Base-by-base conservation (phyloP, 2,888 invertebrate species). In the Nomada flava region DNA sequence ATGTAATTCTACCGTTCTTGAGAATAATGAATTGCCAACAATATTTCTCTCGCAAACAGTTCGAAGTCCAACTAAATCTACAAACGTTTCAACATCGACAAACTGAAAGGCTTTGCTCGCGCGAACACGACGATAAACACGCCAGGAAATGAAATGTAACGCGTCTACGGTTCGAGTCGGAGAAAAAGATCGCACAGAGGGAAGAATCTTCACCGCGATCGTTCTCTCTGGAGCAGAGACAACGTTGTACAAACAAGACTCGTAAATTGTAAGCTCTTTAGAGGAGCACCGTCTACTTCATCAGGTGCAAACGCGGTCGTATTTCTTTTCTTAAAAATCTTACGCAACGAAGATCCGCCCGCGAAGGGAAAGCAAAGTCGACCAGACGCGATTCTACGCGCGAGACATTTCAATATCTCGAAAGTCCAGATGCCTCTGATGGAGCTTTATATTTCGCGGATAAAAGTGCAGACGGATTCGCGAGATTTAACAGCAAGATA, bases 181-280 rank as follows among this genome's bases (percentile, higher is more conserved):
- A 36, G 11, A 18, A 47, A 63, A 68, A 52, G 50, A 69, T 63
- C 65, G 53, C 62, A 20, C 5, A 50, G 50, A 60, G 64, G 59
- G 26, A 73, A 60, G 84, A 89, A 86, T 77, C 82, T 86, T 82
- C 80, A 52, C 76, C 83, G 57, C 63, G 74, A 88, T 65, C 29
- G 80, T 82, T 85, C 75, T 15, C 74, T 55, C 60, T 50, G 60
- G 57, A 26, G 73, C 65, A 50, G 73, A 77, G 77, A 83, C 85
- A 82, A 72, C 73, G 76, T 63, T 71, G 76, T 71, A 76, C 81
- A 89, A 91, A 91, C 89, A 89, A 90, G 87, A 74, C 86, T 89
- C 91, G 86, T 90, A 91, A 91, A 91, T 91, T 90, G 86, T 75
- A 76, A n/a, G 74, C 75, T 80, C 55, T 82, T 83, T 85, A 77